Percentiles rank a stretch among this genome's conserved stretches.
Conservation (phyloP, 2,888 invertebrate species). For the Clepsis dumicolana region DNA sequence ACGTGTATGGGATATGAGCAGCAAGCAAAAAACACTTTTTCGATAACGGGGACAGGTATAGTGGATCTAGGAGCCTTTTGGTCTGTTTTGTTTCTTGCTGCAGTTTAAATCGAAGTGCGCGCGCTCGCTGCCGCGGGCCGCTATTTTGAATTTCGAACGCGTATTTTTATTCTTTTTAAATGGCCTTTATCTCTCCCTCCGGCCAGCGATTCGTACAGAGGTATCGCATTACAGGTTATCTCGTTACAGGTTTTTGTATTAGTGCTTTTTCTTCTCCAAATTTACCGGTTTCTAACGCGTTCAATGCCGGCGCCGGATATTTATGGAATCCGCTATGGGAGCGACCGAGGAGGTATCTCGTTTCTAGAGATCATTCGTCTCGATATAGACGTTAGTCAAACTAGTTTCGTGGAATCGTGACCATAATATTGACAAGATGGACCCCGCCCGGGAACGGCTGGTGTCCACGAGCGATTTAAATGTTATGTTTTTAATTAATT, state of each 20-base stretch:
- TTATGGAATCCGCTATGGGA: conserved; percentile 76
- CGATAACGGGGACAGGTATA: conserved; percentile 47
- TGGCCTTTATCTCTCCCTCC: conserved; percentile 78
- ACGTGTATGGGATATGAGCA: conserved; percentile 77
- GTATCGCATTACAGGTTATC: conserved; percentile 82
- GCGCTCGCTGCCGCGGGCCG: conserved; percentile 53
- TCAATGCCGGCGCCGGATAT: conserved; percentile 68
- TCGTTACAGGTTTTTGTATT: conserved; percentile 76
- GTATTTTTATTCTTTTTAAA: conserved; percentile 71
- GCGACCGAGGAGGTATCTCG: conserved; percentile 71
- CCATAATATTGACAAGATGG: conserved; percentile 78
- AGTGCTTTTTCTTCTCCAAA: conserved; percentile 63
- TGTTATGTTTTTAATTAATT: conserved; percentile 76
- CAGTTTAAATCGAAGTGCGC: conserved; percentile 29
- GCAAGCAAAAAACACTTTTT: conserved; percentile 63
- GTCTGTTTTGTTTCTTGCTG: conserved; percentile 36
- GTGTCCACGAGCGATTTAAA: conserved; percentile 62
- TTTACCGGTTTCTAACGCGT: conserved; percentile 66
- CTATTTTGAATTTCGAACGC: conserved; percentile 79
- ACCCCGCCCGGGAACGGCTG: conserved; percentile 61
- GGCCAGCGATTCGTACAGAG: conserved; percentile 76
- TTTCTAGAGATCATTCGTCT: conserved; percentile 77
- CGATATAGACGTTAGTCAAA: conserved; percentile 77
- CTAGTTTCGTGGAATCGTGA: conserved; percentile 76
- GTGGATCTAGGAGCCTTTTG: conserved; percentile 39